Evolutionary conservation across 2,888 invertebrate species (phyloP), one percentile per base, ranked within the genome.

Genomic region (Hedychridium roseum): DNA sequence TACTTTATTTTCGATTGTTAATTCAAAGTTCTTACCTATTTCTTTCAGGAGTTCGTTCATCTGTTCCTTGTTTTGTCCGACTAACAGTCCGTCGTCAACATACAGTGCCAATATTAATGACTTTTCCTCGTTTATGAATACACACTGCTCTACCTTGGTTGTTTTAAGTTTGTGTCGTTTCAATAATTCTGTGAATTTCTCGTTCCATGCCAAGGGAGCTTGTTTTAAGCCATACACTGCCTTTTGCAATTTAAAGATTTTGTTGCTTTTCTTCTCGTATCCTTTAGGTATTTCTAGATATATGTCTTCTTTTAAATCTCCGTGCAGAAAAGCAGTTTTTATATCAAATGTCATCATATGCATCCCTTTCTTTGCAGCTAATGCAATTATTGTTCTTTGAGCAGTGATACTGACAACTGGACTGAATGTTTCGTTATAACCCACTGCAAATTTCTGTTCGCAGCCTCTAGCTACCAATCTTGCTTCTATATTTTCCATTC

Each of bases 21-120:
- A 26, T 23, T 23, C 4, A 53, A 23, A n/a, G n/a, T n/a, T n/a
- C n/a, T n/a, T n/a, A n/a, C n/a, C n/a, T n/a, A n/a, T n/a, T 31
- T 45, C 39, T 7, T n/a, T 4, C 7, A 52, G 12, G 7, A 52
- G 7, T 6, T 27, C 23, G 7, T 43, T 31, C 36, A 49, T 41
- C 34, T 44, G 30, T 21, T 14, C 7, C 9, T 16, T 14, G 23
- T 53, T 31, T 21, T 53, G 36, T 3, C 49, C 42, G 15, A 50
- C 26, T 2, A 42, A 32, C 7, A 54, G 28, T 7, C 54, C 49
- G 28, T 54, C 39, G 12, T 50, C 46, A 3, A 54, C 50, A 14
- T 46, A 38, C 4, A 53, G 44, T 17, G 54, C 46, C 30, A 50
- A 17, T 23, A 34, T 32, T 7, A 54, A 3, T n/a, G 17, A 18